These are phyloP conservation scores for Listronotus bonariensis DNA, from an alignment of 1,140 invertebrate species.

Conservation along the genomic window DNA sequence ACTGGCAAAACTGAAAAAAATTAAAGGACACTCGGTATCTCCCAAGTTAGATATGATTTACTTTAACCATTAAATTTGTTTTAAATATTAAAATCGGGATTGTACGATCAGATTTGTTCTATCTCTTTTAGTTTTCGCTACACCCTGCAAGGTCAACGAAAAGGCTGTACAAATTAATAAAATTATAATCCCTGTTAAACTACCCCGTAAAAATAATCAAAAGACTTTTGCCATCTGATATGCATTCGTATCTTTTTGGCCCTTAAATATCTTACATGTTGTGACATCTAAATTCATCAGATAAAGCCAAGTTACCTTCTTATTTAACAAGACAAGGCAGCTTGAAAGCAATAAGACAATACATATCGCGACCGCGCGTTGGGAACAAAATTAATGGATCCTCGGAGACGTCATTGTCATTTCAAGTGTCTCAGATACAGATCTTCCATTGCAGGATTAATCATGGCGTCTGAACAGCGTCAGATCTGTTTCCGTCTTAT, in stretches of 20 bases:
- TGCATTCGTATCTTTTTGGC: neutral
- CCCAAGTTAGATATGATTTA: no score
- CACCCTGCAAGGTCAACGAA: no score
- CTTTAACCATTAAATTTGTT: no score
- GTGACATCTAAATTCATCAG: neutral
- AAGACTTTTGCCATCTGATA: no score
- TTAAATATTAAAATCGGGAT: no score
- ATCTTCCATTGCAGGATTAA: conserved; percentile 41
- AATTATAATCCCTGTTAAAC: no score
- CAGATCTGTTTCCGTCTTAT: conserved; percentile 35
- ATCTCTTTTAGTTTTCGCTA: no score
- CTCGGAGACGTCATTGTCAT: conserved; percentile 42
- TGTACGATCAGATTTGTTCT: no score
- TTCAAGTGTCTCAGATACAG: conserved; percentile 41
- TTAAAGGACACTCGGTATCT: no score
- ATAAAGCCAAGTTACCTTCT: conserved; percentile 12
- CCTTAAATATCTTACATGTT: neutral
- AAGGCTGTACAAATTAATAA: no score
- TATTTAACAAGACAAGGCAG: conserved; percentile 17
- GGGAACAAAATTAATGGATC: conserved; percentile 36
- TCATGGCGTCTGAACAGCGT: conserved; percentile 37
- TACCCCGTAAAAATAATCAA: no score
- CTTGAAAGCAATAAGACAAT: conserved; percentile 12
- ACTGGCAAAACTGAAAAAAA: no score
- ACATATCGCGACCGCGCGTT: conserved; percentile 5